Evolutionary conservation across 2,797 vertebrate species (phyloP).

Genomic region (Falco rusticolus): DNA sequence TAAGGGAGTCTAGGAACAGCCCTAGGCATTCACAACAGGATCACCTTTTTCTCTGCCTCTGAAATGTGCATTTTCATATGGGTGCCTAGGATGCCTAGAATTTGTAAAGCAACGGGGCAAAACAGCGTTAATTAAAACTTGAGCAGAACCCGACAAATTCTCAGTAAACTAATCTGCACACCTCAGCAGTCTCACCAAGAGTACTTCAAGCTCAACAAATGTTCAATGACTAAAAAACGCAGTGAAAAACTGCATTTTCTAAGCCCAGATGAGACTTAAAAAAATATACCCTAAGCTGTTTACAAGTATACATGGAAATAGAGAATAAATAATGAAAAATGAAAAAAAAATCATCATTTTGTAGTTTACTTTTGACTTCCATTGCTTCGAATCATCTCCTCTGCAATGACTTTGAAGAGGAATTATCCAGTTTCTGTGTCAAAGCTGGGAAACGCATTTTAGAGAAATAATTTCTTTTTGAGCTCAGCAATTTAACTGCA

Average conservation of each 20-base stretch:
- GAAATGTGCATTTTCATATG: neutral
- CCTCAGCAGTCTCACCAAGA: neutral
- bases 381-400: neutral
- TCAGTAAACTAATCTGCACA: neutral
- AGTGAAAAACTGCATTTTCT: neutral
- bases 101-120: neutral
- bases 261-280: neutral
- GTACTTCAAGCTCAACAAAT: neutral
- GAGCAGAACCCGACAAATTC: neutral
- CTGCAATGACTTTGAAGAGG: slow-evolving; percentile 14
- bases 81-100: neutral
- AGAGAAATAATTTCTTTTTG: neutral
- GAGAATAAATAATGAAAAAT: slow-evolving; percentile 29
- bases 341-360: neutral
- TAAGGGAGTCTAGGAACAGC: neutral
- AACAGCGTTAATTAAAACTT: neutral
- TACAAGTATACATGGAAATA: neutral
- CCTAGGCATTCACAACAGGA: neutral
- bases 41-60: neutral
- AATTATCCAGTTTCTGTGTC: slow-evolving; percentile 3
- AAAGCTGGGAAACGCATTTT: neutral
- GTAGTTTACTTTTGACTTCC: neutral
- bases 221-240: neutral
- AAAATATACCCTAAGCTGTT: neutral
- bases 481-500: slow-evolving; percentile 18